Percentiles rank a stretch among this genome's conserved stretches.
Evolutionary conservation across 2,888 invertebrate species (phyloP).

Genomic region (Cheilosia vulpina): DNA sequence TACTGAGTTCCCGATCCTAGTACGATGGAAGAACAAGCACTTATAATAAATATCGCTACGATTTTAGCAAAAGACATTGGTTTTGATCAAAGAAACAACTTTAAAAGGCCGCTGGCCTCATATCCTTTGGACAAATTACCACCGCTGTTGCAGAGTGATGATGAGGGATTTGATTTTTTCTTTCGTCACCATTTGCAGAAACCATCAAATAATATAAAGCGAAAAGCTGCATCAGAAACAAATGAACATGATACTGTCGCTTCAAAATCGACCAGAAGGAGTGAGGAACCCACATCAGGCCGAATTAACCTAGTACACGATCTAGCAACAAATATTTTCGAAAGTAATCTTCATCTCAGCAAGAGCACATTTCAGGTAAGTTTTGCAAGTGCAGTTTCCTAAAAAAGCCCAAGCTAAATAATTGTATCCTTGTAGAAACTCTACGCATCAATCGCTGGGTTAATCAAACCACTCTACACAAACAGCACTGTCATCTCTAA

Average conservation of each 20-base stretch:
- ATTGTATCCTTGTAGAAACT: conserved; percentile 39
- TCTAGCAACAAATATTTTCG: conserved; percentile 79
- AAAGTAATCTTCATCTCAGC: conserved; percentile 80
- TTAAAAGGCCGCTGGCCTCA: conserved; percentile 54
- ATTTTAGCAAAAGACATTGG: conserved; percentile 81
- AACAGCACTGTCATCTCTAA: conserved; percentile 76
- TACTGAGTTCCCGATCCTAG: background rate
- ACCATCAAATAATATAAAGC: background rate
- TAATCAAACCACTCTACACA: conserved; percentile 62
- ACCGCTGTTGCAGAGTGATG: conserved; percentile 77
- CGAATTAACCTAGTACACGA: conserved; percentile 81
- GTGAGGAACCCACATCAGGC: conserved; percentile 73
- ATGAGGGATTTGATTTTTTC: conserved; percentile 78
- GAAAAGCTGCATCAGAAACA: conserved; percentile 62
- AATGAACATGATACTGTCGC: conserved; percentile 29
- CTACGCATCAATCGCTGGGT: conserved; percentile 14
- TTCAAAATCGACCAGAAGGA: background rate
- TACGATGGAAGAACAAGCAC: conserved; percentile 80
- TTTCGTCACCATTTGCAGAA: conserved; percentile 66
- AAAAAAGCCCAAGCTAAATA: conserved; percentile 28
- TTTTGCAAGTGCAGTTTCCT: background rate
- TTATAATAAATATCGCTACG: conserved; percentile 81
- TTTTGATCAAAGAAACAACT: conserved; percentile 78
- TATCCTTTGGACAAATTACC: conserved; percentile 35
- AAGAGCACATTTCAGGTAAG: conserved; percentile 80